These are phyloP conservation scores for Limulus polyphemus DNA, from an alignment of 2,888 invertebrate species.

Conservation along the genomic window DNA sequence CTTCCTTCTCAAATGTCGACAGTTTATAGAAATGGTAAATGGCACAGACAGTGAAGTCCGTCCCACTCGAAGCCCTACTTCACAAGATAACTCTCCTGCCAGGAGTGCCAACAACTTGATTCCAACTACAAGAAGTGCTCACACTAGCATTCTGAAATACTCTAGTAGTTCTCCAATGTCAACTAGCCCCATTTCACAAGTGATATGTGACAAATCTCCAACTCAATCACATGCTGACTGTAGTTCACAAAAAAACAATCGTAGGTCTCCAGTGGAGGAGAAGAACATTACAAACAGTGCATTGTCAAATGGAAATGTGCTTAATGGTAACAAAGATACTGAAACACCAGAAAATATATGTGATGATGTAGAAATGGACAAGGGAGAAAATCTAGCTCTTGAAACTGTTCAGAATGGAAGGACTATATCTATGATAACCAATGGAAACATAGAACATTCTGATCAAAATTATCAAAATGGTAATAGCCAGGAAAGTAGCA, in stretches of 20 bases:
- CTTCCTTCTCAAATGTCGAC: constrained; percentile 92
- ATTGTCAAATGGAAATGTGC: constrained; percentile 36
- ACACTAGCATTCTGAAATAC: no score
- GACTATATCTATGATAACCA: constrained; percentile 21
- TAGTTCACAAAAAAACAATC: no score
- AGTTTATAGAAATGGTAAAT: constrained; percentile 93
- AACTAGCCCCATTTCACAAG: no score
- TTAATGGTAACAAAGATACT: constrained; percentile 13
- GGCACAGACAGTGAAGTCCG: constrained; percentile 66
- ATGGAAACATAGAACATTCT: constrained; percentile 28
- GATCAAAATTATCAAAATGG: constrained; percentile 50
- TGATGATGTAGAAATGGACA: constrained; percentile 27
- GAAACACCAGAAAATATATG: neutral
- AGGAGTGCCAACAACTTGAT: constrained; percentile 34
- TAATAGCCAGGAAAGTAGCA: constrained; percentile 37
- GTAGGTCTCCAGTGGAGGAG: constrained; percentile 36
- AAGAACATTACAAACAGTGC: constrained; percentile 48
- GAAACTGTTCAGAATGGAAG: constrained; percentile 15
- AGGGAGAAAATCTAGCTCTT: constrained; percentile 15
- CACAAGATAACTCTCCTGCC: constrained; percentile 35
- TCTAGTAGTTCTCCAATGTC: no score
- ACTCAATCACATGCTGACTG: no score
- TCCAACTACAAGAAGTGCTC: no score
- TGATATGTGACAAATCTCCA: no score
- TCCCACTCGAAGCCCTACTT: constrained; percentile 33